These are phyloP conservation scores for Cacatua alba DNA, from an alignment of 2,113 vertebrate species.

Conservation along the genomic window DNA sequence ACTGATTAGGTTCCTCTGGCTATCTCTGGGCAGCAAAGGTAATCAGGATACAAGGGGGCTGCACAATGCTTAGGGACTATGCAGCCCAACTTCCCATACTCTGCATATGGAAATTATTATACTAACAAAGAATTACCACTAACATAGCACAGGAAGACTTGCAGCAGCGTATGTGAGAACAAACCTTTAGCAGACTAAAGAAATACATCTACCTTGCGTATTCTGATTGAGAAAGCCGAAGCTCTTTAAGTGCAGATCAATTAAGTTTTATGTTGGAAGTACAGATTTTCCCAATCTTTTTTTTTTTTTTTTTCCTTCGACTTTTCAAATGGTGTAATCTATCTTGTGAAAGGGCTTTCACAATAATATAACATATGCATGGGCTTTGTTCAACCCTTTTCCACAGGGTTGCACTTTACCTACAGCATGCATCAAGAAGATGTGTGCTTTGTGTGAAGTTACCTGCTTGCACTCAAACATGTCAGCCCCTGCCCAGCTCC, in stretches of 20 bases:
- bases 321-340: background rate
- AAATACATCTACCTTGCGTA: background rate
- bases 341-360: background rate
- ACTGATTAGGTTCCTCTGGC: background rate
- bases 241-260: background rate
- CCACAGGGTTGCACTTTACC: background rate
- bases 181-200: background rate
- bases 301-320: background rate
- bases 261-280: background rate
- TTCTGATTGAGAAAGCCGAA: background rate
- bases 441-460: background rate
- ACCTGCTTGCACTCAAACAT: background rate
- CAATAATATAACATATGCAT: too few relatives aligned
- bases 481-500: background rate
- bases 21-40: background rate
- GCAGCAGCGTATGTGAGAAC: background rate
- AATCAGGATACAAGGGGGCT: background rate
- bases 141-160: background rate
- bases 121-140: background rate
- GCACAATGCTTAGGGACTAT: fast-evolving
- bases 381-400: background rate
- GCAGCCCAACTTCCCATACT: background rate
- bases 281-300: background rate
- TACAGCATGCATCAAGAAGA: background rate
- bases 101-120: background rate